Conservation (phyloP, 2,113 vertebrate species). For the Dissostichus mawsoni region DNA sequence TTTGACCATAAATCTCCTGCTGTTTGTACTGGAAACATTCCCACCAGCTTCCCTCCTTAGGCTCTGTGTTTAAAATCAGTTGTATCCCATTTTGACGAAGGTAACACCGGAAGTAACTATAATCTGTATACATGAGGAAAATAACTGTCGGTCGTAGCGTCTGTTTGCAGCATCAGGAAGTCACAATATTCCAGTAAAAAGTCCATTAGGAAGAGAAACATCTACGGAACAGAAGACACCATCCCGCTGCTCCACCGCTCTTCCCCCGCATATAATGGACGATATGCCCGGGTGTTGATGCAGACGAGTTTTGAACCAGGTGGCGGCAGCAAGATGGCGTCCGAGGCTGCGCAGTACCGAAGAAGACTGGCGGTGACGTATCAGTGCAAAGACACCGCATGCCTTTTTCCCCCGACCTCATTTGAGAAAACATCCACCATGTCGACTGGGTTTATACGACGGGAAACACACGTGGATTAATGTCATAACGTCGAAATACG, state of each 20-base stretch:
- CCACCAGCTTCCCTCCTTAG: too few species aligned
- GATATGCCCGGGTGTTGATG: neutral
- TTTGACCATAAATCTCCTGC: too few species aligned
- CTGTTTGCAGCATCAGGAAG: neutral
- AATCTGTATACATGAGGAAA: too few species aligned
- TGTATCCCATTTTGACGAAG: too few species aligned
- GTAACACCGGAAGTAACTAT: too few species aligned
- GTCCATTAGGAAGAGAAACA: neutral
- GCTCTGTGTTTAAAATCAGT: too few species aligned
- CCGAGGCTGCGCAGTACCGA: slow-evolving; percentile 68
- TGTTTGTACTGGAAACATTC: too few species aligned
- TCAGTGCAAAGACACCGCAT: slow-evolving; percentile 21
- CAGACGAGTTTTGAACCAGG: slow-evolving; percentile 37
- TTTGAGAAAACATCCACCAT: neutral
- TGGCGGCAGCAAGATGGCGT: slow-evolving; percentile 66
- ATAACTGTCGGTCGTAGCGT: neutral
- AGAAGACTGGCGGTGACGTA: slow-evolving; percentile 55
- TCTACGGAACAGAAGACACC: fast-evolving
- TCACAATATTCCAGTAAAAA: neutral
- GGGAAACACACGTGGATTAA: slow-evolving; percentile 21
- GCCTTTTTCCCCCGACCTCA: neutral
- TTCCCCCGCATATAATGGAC: neutral
- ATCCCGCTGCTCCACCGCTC: fast-evolving
- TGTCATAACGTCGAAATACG: neutral
- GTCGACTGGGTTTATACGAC: neutral